A percentile compares a stretch with the other conserved stretches of the same genome.
Evolutionary conservation across 1,140 invertebrate species (phyloP).

Genomic region (Cotesia vestalis): DNA sequence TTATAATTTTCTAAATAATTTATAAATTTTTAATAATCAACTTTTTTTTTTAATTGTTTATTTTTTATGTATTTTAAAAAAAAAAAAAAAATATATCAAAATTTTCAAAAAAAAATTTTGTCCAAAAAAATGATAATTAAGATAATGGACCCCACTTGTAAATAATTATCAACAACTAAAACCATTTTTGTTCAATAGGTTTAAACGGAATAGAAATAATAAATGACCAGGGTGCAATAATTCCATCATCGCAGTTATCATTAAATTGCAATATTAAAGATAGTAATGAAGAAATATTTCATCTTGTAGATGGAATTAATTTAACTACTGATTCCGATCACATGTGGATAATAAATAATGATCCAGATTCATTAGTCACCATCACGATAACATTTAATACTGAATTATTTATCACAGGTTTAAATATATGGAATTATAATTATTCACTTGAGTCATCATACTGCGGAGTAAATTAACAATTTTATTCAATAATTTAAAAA

Average conservation of each 20-base stretch:
- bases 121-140: no score
- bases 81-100: no score
- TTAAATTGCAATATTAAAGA: conserved; percentile 42
- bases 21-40: no score
- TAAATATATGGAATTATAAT: conserved; percentile 87
- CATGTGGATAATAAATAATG: conserved; percentile 71
- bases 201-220: conserved; percentile 69
- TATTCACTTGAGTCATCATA: conserved; percentile 76
- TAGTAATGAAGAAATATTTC: conserved; percentile 49
- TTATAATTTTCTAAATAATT: neutral
- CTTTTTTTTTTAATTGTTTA: no score
- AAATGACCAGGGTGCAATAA: conserved; percentile 51
- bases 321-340: conserved; percentile 68
- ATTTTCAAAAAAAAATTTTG: no score
- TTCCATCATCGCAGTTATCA: conserved; percentile 48
- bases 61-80: neutral
- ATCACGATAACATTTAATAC: conserved; percentile 67
- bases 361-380: conserved; percentile 56
- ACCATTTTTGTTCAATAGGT: conserved; percentile 40
- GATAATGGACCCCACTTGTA: no score
- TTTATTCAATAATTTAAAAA: conserved; percentile 44
- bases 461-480: conserved; percentile 68
- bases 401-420: conserved; percentile 66
- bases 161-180: no score
- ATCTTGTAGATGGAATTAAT: conserved; percentile 69